Conservation (phyloP, 2,797 vertebrate species). For the Choloepus didactylus region DNA sequence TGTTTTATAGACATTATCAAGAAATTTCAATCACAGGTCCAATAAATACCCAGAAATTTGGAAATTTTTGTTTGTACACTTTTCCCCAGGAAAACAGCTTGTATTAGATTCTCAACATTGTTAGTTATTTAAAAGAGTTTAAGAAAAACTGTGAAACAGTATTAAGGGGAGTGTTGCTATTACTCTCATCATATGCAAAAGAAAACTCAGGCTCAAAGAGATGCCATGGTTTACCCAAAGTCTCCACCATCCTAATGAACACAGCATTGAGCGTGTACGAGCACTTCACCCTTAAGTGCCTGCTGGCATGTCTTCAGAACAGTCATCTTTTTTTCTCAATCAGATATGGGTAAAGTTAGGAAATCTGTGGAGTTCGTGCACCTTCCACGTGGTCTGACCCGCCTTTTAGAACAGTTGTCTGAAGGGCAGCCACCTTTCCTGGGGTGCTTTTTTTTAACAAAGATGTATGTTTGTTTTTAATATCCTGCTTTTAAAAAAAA, state of each 20-base stretch:
- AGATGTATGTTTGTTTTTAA: not conserved
- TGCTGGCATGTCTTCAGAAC: not conserved
- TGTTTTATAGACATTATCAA: not conserved
- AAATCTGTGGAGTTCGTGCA: too few species aligned
- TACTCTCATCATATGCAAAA: not conserved
- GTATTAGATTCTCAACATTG: not conserved
- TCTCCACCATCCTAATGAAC: not conserved
- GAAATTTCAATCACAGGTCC: not conserved
- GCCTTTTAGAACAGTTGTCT: not conserved
- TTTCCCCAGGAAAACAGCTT: not conserved
- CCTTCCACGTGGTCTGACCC: not conserved
- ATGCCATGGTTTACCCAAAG: not conserved
- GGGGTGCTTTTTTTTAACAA: not conserved
- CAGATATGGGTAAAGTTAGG: not conserved
- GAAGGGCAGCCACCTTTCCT: not conserved
- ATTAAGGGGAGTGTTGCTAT: not conserved
- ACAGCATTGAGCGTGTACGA: accelerated
- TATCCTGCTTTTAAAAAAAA: slow-evolving; percentile 30
- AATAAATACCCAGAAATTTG: not conserved
- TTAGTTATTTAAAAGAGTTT: not conserved
- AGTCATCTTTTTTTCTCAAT: not conserved
- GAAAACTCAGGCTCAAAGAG: not conserved
- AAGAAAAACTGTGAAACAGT: not conserved
- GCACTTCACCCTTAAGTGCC: not conserved
- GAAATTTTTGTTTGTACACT: not conserved